Conservation (phyloP, 1,140 invertebrate genomes). For the Hyles vespertilio region DNA sequence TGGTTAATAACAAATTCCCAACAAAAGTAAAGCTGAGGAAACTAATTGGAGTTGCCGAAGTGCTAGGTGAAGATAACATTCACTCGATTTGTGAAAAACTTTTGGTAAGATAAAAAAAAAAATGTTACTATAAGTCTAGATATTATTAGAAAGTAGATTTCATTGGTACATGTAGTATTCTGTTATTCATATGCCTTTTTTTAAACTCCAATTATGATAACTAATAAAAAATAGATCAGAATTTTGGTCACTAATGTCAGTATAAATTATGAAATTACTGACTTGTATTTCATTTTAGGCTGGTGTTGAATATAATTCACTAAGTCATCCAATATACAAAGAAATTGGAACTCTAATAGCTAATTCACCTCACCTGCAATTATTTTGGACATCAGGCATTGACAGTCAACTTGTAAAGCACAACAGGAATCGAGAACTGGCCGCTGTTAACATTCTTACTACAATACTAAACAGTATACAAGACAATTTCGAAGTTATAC, state of each 20-base stretch:
- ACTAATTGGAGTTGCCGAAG: conserved; percentile 69
- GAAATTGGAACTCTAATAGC: conserved; percentile 73
- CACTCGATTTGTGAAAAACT: conserved; percentile 75
- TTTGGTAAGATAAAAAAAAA: conserved; percentile 66
- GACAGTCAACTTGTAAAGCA: conserved; percentile 77
- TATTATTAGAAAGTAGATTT: too few relatives aligned
- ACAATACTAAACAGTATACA: conserved; percentile 71
- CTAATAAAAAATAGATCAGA: too few relatives aligned
- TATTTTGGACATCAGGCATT: conserved; percentile 76
- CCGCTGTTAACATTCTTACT: conserved; percentile 73
- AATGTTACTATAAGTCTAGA: too few relatives aligned
- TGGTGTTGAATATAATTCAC: conserved; percentile 75
- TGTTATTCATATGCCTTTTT: too few relatives aligned
- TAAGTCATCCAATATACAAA: conserved; percentile 79
- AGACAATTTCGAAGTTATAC: conserved; percentile 67
- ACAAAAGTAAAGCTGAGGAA: conserved; percentile 75
- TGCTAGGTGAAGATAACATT: conserved; percentile 77
- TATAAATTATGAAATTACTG: neutral
- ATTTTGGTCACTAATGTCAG: neutral
- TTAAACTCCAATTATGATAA: too few relatives aligned
- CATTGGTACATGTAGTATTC: too few relatives aligned
- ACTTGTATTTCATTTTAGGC: conserved; percentile 62
- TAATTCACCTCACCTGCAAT: conserved; percentile 59
- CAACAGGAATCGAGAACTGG: conserved; percentile 77
- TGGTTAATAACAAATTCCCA: conserved; percentile 67